A percentile compares a stretch with the other conserved stretches of the same genome.
These are phyloP conservation scores for Tromatobia lineatoria DNA, from an alignment of 2,888 invertebrate species.

Conservation along the genomic window DNA sequence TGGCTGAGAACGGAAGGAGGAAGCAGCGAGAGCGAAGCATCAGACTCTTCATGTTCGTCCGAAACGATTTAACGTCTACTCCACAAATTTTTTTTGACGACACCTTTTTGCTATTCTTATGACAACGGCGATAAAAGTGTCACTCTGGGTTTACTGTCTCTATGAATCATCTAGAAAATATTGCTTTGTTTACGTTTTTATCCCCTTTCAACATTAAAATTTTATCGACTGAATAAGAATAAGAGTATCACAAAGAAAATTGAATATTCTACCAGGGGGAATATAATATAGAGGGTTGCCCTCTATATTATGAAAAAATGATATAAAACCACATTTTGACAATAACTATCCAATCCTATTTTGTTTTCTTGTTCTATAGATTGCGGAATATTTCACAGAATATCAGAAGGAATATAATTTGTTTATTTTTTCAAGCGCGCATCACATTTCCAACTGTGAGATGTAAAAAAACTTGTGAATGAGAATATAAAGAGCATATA, in stretches of 20 bases:
- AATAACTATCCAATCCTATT: not conserved
- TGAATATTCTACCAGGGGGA: no score
- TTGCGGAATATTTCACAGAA: no score
- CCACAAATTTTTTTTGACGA: conserved; percentile 28
- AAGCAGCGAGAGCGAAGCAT: conserved; percentile 32
- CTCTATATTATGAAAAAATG: no score
- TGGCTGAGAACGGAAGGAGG: conserved; percentile 1
- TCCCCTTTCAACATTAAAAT: not conserved
- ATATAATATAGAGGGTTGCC: no score
- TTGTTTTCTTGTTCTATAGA: no score
- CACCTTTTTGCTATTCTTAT: not conserved
- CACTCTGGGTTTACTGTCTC: not conserved
- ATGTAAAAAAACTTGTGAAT: no score
- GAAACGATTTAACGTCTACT: conserved; percentile 22
- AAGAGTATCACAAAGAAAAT: no score
- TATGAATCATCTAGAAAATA: not conserved
- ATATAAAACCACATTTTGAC: not conserved
- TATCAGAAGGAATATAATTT: no score
- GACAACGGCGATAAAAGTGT: not conserved
- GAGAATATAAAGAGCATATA: no score
- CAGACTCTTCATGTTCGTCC: conserved; percentile 12
- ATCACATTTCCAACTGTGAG: no score
- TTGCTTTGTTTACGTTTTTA: not conserved
- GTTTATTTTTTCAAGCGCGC: no score
- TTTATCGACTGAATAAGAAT: not conserved